Percentiles rank a stretch among this genome's conserved stretches.
Evolutionary conservation across 2,888 invertebrate genomes (phyloP).

Genomic region (Tinea trinotella): DNA sequence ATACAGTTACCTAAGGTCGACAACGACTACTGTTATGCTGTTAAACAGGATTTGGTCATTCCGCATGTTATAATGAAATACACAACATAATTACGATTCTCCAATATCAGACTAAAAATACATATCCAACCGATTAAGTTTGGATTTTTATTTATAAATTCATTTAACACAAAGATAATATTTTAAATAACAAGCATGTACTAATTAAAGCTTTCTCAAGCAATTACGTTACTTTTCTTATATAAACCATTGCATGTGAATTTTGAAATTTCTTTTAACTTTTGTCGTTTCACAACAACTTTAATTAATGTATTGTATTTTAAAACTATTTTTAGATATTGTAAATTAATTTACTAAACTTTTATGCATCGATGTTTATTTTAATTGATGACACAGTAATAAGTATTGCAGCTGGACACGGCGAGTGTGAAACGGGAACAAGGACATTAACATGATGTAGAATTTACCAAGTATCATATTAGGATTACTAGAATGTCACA

Average conservation of each 20-base stretch:
- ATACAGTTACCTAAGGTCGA: constrained; percentile 9
- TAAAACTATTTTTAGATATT: not conserved
- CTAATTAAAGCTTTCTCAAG: not conserved
- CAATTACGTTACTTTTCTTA: constrained; percentile 2
- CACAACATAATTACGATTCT: not conserved
- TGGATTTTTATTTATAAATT: not conserved
- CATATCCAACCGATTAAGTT: not conserved
- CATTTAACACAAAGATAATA: not conserved
- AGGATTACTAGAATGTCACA: constrained; percentile 1
- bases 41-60: constrained; percentile 6
- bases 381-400: constrained; percentile 4
- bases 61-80: not conserved
- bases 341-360: not conserved
- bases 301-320: not conserved
- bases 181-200: not conserved
- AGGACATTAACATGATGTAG: constrained; percentile 16
- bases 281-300: not conserved
- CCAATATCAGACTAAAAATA: not conserved
- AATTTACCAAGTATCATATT: constrained; percentile 7
- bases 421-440: constrained; percentile 19
- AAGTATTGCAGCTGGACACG: not conserved
- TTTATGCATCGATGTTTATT: not conserved
- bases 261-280: not conserved
- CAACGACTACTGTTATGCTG: not conserved
- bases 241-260: not conserved